A percentile compares a stretch with the other conserved stretches of the same genome.
phyloP scores from a whole-genome alignment of 1,140 invertebrate genomes.

The Tachypleus tridentatus region DNA sequence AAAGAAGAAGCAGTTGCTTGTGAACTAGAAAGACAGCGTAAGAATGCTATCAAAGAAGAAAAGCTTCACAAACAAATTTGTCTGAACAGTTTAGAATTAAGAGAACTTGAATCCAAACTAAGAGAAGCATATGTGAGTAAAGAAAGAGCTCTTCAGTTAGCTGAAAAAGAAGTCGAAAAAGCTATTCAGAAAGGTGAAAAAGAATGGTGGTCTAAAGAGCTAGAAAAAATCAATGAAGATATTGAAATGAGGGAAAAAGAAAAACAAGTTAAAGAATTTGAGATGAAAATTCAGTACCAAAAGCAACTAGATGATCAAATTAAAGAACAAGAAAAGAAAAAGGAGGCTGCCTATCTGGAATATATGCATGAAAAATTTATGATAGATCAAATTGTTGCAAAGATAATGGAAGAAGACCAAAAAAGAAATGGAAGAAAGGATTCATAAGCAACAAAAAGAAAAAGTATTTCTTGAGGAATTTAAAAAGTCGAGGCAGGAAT shows the following conservation, averaged over 20 bases:
- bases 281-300: constrained; percentile 2
- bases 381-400: constrained; percentile 2
- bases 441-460: not conserved
- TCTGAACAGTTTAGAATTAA: not conserved
- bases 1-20: no score
- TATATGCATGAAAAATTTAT: not conserved
- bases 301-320: not conserved
- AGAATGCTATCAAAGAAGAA: not conserved
- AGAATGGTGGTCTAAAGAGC: no score
- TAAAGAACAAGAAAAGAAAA: not conserved
- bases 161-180: not conserved
- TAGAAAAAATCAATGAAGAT: not conserved
- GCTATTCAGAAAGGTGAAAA: not conserved
- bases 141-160: not conserved
- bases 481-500: not conserved
- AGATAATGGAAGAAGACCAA: not conserved
- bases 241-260: not conserved
- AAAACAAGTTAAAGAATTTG: not conserved
- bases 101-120: constrained; percentile 1
- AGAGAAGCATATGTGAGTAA: not conserved
- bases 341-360: not conserved
- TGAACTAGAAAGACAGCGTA: no score
- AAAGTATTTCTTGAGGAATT: not conserved
- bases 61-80: not conserved
- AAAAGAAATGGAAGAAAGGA: not conserved